phyloP scores from a whole-genome alignment of 2,113 vertebrate genomes.

The Lasiurus cinereus region DNA sequence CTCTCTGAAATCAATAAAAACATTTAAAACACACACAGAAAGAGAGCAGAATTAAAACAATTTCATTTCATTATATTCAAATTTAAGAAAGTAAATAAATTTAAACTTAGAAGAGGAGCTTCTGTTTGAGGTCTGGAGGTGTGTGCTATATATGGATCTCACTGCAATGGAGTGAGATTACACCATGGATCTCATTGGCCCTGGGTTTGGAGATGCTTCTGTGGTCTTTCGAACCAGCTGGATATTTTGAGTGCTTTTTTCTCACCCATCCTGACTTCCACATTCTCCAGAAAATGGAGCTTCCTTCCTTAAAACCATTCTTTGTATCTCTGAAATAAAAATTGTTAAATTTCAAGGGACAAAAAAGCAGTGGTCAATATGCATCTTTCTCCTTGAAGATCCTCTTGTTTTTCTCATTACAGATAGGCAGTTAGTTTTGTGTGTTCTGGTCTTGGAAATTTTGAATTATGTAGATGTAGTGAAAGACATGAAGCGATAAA shows the following conservation, averaged over 20 bases:
- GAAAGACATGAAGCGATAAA: neutral
- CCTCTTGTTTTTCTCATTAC: neutral
- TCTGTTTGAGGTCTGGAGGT: neutral
- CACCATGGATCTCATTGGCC: neutral
- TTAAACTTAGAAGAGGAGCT: neutral
- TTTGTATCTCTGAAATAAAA: neutral
- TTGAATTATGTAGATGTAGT: neutral
- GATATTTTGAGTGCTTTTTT: neutral
- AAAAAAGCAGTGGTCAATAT: neutral
- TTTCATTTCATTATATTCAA: neutral
- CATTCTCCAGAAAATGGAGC: constrained; percentile 2
- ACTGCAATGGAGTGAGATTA: neutral
- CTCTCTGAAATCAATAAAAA: no score
- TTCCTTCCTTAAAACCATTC: neutral
- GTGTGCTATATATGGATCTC: neutral
- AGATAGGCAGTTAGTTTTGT: neutral
- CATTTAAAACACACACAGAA: neutral
- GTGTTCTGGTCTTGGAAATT: neutral
- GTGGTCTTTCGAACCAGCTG: neutral
- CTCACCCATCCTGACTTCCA: neutral
- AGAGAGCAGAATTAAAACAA: neutral
- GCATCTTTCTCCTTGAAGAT: neutral
- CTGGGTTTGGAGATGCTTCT: neutral
- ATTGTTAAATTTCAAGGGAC: neutral
- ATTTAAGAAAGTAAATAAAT: neutral